Evolutionary conservation across 2,113 vertebrate genomes (phyloP), one percentile per base, ranked within the genome.

Genomic region (Megatriorchis doriae): DNA sequence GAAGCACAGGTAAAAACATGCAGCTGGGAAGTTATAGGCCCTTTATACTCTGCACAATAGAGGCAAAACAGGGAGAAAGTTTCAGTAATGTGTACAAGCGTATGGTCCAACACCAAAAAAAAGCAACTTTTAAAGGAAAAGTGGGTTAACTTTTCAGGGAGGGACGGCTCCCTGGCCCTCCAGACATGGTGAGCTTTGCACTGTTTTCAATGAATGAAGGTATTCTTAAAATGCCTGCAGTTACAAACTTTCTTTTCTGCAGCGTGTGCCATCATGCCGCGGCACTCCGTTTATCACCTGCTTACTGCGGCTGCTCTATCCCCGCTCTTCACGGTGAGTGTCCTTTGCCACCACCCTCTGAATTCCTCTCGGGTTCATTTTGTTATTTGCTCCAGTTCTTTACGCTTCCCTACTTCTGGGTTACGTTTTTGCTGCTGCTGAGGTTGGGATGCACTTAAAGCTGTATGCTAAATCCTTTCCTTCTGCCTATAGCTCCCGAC

Each of bases 221-320:
- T 77, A 85, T 95, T 95, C 75, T 96, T 86, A 68, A 75, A 83
- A 88, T 23, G 36, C 81, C 80, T 84, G 52, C 67, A 85, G 91
- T 75, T 89, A 61, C 52, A 81, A 83, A 68, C 78, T 75, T 94
- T 86, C 77, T 95, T 96, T 89, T 59, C 71, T 3, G 3, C 61
- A 88, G 92, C 42, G 47, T 63, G 68, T 88, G 79, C 50, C 13
- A 6, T 86, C 90, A 86, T 23, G 77, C 61, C 67, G 47, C 31
- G 93, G 75, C 88, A 91, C 87, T 93, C 85, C 66, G 55, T 90
- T 94, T 81, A 77, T 68, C 13, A 25, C 13, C 26, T 77, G 81
- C 66, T 85, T 31, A 73, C 86, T 91, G 91, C 11, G 9, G 43
- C 77, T 11, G 18, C 61, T 59, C 55, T 67, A 59, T 81, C 75